Base-by-base conservation (phyloP, 1,140 invertebrate species). In the Zaprionus ornatus region DNA sequence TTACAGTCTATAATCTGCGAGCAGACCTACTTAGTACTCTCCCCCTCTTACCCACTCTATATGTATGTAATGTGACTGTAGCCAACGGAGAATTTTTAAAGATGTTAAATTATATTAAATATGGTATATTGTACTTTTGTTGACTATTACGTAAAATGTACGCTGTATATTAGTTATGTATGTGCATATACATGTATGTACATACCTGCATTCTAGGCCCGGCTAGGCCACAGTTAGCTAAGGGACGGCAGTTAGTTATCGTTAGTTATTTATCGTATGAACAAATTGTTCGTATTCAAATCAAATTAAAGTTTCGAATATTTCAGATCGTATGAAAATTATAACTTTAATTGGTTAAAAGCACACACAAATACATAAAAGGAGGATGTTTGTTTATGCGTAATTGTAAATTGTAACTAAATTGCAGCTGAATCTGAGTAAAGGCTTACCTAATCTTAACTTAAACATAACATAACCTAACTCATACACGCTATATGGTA, bases 121-220 rank as follows among this genome's bases (percentile, higher is more conserved):
- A 82, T 73, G 63, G 61, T 72, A 59, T 82, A 87, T 77, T 75
- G 76, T 76, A 87, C 74, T 90, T 90, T 90, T 90, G 85, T 90
- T 90, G 85, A 90, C 86, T 90, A 90, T 90, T 90, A 88, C 75
- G 84, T 88, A 88, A 88, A 45, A 4, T 45, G 40, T 80, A 83
- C 45, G 87, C 80, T 90, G 79, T 90, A 77, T 81, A 87, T 87
- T 82, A 81, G 84, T 90, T 90, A 37, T 35, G 23, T 57, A 13
- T 57, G 29, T 57, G 15, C 13, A 55, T 52, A 6, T 0, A 15
- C 19, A 19, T 48, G 12, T 13, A 45, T 45, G 45, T 50, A 13
- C 17, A 19, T 50, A 3, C 1, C 45, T 50, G 45, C 45, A 50
- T 17, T 45, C 40, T 45, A 17, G n/a, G 40, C 40, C 40, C 40